Conservation (phyloP, 2,113 vertebrate genomes). For the Calidris pygmaea region DNA sequence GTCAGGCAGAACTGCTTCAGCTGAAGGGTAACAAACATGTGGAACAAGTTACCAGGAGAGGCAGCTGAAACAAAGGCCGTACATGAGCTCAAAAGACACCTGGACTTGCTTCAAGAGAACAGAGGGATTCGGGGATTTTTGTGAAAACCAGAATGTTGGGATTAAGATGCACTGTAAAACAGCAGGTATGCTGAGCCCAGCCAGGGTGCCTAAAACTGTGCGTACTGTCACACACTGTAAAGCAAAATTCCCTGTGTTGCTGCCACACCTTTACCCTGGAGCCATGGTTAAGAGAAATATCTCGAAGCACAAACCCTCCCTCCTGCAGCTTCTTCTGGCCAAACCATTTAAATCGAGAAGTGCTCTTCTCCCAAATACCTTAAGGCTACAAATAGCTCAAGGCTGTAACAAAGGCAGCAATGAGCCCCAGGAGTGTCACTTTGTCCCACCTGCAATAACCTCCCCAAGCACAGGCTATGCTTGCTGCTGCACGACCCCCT, state of each 20-base stretch:
- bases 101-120: not conserved
- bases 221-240: not conserved
- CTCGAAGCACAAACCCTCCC: not conserved
- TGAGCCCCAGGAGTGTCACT: not conserved
- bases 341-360: not conserved
- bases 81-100: conserved; percentile 5
- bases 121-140: not conserved
- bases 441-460: not conserved
- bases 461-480: not conserved
- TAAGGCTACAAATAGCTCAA: not conserved
- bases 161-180: not conserved
- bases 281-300: not conserved
- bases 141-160: not conserved
- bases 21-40: conserved; percentile 24
- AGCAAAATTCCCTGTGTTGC: not conserved
- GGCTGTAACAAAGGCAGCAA: not conserved
- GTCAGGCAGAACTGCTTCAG: not conserved
- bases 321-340: not conserved
- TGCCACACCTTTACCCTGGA: not conserved
- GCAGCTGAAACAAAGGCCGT: conserved; percentile 15
- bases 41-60: conserved; percentile 40
- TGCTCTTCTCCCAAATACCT: not conserved
- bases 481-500: not conserved
- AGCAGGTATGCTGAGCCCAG: not conserved
- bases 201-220: not conserved